Evolutionary conservation across 2,113 vertebrate genomes (phyloP), one percentile per base, ranked within the genome.

Genomic region (Hyla sarda): DNA sequence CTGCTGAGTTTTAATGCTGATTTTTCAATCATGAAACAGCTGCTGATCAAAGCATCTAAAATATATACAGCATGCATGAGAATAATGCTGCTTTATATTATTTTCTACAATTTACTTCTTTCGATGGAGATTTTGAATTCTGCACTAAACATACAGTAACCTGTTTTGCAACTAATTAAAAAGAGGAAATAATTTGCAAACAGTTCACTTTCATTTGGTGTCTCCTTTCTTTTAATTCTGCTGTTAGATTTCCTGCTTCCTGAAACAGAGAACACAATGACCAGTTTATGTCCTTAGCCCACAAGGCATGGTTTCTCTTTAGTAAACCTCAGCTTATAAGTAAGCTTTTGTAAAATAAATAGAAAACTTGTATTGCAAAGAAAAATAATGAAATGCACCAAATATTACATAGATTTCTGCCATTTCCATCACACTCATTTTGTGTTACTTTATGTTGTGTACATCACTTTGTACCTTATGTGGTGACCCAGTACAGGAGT

Each of bases 101-200:
- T 41, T 8, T 41, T 41, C 41, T 8, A 41, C 3, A 8, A 41
- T 3, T 3, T 8, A 41, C 41, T 41, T 62, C 1, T 62, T 69
- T 28, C 13, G 28, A 1, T 5, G 23, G 14, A 48, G 52, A 4
- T 32, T 76, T 76, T 77, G 13, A 54, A 25, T 48, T 21, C 14
- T 13, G 50, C 19, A 32, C 48, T 23, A 34, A 77, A 17, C 10
- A 17, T 45, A 28, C 16, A 30, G 48, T n/a, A 54, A 76, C 47
- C 13, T 17, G 17, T 34, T 56, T 77, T 34, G 28, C 19, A 21
- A 56, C 47, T 25, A 54, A 56, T 30, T 77, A 28, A 34, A 77
- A 54, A 77, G 65, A 77, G 75, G 75, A 77, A 77, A 77, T 54
- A 5, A 52, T 56, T 54, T 56, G 32, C 48, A 32, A 32, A 54